A percentile compares a stretch with the other conserved stretches of the same genome.
Evolutionary conservation across 2,797 vertebrate genomes (phyloP).

Genomic region (Micropoecilia bifurca): DNA sequence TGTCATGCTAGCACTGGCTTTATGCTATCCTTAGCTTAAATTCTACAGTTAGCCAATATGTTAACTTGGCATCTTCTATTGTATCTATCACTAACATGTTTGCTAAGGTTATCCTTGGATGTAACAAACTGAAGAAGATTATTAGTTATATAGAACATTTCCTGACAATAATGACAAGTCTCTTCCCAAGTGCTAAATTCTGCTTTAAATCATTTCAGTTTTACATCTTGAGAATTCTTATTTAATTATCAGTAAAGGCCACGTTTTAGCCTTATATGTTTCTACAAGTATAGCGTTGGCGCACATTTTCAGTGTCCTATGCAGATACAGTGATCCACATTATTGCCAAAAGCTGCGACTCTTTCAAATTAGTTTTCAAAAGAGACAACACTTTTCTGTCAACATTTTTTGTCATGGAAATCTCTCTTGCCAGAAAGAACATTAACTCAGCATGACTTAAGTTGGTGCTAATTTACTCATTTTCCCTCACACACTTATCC

Average conservation of each 20-base stretch:
- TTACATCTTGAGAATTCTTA: not conserved
- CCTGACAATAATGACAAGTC: not conserved
- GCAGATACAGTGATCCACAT: not conserved
- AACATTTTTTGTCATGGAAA: not conserved
- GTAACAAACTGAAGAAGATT: not conserved
- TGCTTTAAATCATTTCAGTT: not conserved
- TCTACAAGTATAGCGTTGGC: not conserved
- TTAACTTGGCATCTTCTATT: not conserved
- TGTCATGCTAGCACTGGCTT: not conserved
- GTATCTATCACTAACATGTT: not conserved
- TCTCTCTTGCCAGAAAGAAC: slow-evolving; percentile 14
- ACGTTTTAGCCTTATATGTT: slow-evolving; percentile 20
- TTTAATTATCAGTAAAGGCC: slow-evolving; percentile 27
- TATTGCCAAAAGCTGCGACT: not conserved
- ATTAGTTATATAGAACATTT: not conserved
- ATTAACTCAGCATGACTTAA: slow-evolving; percentile 16
- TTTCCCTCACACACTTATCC: slow-evolving; percentile 34
- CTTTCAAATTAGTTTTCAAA: slow-evolving; percentile 31
- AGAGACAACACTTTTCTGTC: slow-evolving; percentile 13
- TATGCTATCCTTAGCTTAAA: not conserved
- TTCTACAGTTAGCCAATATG: not conserved
- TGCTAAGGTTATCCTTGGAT: not conserved
- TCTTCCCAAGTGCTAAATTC: not conserved
- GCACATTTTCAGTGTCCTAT: not conserved
- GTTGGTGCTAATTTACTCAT: slow-evolving; percentile 6